phyloP scores from a whole-genome alignment of 2,888 invertebrate species.

The Dorcus parallelipipedus region DNA sequence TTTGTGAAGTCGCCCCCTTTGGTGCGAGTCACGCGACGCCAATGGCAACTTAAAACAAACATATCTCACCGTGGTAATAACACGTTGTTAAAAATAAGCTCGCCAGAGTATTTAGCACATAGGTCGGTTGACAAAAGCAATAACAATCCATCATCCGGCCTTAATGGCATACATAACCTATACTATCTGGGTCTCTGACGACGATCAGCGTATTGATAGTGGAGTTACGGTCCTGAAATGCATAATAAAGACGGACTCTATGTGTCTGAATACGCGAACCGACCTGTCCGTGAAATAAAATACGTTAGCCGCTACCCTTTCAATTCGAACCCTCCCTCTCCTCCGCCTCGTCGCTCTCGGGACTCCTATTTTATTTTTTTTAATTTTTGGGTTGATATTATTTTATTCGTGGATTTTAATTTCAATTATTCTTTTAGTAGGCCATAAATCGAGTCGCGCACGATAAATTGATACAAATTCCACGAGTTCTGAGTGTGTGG shows the following conservation, averaged over 20 bases:
- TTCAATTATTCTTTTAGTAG: conserved; percentile 13
- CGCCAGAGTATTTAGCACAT: conserved; percentile 1
- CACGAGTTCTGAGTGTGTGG: conserved; percentile 38
- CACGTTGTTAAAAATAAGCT: conserved; percentile 3
- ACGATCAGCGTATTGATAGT: conserved; percentile 1
- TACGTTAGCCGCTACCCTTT: not conserved
- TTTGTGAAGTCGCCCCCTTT: no score
- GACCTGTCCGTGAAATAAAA: conserved; percentile 3
- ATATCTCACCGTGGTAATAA: not conserved
- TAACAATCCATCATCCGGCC: conserved; percentile 2
- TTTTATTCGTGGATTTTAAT: no score
- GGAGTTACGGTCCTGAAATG: not conserved
- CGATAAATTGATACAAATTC: conserved; percentile 25
- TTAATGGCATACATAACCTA: conserved; percentile 1
- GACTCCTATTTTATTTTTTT: not conserved
- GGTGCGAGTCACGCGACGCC: no score
- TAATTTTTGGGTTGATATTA: no score
- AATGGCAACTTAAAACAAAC: no score
- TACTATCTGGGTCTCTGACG: conserved; percentile 3
- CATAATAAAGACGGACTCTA: conserved; percentile 3
- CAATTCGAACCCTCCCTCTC: not conserved
- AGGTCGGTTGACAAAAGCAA: conserved; percentile 1
- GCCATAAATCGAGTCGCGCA: conserved; percentile 13
- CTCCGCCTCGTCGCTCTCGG: not conserved
- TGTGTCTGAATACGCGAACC: conserved; percentile 1